Percentiles rank a stretch among this genome's conserved stretches.
phyloP scores from a whole-genome alignment of 2,888 invertebrate genomes.

The Drosophila paranaensis region DNA sequence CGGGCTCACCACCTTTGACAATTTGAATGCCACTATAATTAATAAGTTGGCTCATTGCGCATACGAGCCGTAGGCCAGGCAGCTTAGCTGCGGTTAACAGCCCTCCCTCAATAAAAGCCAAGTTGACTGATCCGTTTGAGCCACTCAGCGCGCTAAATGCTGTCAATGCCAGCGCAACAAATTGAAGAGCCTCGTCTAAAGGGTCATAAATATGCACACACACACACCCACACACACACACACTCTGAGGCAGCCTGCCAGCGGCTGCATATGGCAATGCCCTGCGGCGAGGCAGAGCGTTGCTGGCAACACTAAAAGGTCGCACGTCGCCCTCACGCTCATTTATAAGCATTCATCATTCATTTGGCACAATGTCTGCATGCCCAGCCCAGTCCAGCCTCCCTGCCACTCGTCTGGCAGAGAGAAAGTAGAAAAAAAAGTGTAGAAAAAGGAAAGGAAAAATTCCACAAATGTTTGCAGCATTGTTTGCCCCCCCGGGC shows the following conservation, averaged over 20 bases:
- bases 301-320: conserved; percentile 63
- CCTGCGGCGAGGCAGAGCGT: conserved; percentile 34
- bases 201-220: conserved; percentile 62
- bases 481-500: conserved; percentile 46
- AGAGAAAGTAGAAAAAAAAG: neutral
- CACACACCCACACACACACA: conserved; percentile 8
- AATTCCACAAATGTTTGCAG: conserved; percentile 59
- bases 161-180: conserved; percentile 54
- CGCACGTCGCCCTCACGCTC: conserved; percentile 62
- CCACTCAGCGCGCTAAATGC: conserved; percentile 42
- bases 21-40: conserved; percentile 47
- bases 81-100: conserved; percentile 32
- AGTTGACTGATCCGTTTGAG: conserved; percentile 45
- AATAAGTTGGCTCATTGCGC: conserved; percentile 42
- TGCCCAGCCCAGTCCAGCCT: neutral
- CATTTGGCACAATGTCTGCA: conserved; percentile 62
- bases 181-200: conserved; percentile 47
- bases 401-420: neutral
- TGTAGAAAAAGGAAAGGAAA: conserved; percentile 11
- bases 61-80: conserved; percentile 22
- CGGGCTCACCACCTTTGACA: conserved; percentile 44
- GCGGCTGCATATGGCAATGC: conserved; percentile 33
- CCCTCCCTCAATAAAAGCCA: conserved; percentile 35
- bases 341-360: conserved; percentile 75
- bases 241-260: conserved; percentile 9